Base-by-base conservation (phyloP, 2,888 invertebrate species). In the Drosophila kanekoi region DNA sequence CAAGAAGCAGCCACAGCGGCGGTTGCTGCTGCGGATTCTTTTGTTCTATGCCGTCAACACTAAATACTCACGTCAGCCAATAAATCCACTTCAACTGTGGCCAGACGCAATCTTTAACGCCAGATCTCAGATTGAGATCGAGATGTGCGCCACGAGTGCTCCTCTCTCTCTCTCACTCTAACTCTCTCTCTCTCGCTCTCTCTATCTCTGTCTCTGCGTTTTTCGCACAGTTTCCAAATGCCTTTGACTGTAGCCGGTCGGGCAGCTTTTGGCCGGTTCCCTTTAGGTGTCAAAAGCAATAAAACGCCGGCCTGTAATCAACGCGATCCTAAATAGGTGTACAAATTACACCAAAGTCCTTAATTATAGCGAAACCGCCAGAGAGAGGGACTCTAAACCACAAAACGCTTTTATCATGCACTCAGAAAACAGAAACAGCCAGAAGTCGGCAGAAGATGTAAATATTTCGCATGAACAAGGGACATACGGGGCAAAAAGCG, bases 211-310 rank as follows among this genome's bases (percentile, higher is more conserved):
- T 33, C 13, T 2, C 44, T 40, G 37, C 38, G 23, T 44, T 75
- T 65, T 68, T 60, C 67, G 76, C 89, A 72, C 81, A 79, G 83
- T 77, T 82, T 72, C 77, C 81, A 87, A 87, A 73, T 72, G 64
- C 62, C 33, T 43, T 60, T 65, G 35, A 28, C 38, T 54, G 38
- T 53, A 56, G 67, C 70, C 79, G 69, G 79, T 69, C 56, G 69
- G 63, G 53, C 73, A 63, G 62, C 72, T 59, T 72, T 68, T 41
- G 52, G 61, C 77, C 65, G 87, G 72, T 72, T 89, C 91, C 91
- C 92, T 92, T 91, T 92, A 92, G 92, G 92, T 92, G 92, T 92
- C 92, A 92, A 92, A 89, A 90, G 91, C 92, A 92, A 92, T 92
- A 91, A 91, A 89, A 89, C 89, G 92, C 92, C 92, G 92, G 91